These are phyloP conservation scores for Myotis planiceps DNA, from an alignment of 2,797 vertebrate genomes.

Conservation along the genomic window DNA sequence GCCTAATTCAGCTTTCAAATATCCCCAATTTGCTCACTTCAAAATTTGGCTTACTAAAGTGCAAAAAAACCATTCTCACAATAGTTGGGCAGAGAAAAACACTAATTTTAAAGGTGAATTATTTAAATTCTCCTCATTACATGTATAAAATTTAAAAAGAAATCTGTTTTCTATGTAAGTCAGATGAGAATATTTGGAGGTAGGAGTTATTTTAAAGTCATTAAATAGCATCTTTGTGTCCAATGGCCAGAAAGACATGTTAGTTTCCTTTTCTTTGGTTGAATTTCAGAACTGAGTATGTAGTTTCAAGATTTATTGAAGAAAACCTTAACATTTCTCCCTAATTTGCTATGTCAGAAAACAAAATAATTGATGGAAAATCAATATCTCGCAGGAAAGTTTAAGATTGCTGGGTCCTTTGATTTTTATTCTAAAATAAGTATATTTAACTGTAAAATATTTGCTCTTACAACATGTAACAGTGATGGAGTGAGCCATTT, in stretches of 20 bases:
- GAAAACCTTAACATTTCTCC: neutral
- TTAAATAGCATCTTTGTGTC: neutral
- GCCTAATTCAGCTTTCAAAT: slow-evolving; percentile 17
- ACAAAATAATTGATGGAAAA: neutral
- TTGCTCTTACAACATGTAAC: neutral
- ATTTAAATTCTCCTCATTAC: neutral
- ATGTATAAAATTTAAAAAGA: slow-evolving; percentile 3
- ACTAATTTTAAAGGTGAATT: slow-evolving; percentile 13
- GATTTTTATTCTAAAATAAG: slow-evolving; percentile 41
- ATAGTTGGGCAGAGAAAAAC: neutral
- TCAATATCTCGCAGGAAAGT: neutral
- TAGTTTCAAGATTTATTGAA: neutral
- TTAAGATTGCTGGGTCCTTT: neutral
- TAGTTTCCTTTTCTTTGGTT: neutral
- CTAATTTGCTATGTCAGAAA: neutral
- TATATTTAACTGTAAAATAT: neutral
- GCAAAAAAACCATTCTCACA: neutral
- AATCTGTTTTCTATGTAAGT: neutral
- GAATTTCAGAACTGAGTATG: neutral
- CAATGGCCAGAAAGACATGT: neutral
- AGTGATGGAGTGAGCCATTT: neutral
- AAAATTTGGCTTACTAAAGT: neutral
- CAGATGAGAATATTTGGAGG: neutral
- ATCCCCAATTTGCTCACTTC: neutral
- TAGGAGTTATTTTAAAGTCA: slow-evolving; percentile 3